These are phyloP conservation scores for Cyclophora albipunctata DNA, from an alignment of 2,888 invertebrate species.

Conservation along the genomic window DNA sequence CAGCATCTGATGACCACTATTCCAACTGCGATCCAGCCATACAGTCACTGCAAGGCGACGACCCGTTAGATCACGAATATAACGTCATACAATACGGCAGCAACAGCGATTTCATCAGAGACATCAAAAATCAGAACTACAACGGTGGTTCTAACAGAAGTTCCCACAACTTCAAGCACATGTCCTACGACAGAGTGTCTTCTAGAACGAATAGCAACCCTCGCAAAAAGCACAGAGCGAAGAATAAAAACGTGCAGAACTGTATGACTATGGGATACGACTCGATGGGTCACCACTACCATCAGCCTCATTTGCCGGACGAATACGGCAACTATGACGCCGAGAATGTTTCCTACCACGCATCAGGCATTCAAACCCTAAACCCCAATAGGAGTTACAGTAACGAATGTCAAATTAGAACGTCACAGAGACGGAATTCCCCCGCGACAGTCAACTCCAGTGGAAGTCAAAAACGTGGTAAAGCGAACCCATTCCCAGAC, in stretches of 20 bases:
- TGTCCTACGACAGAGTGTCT: conserved; percentile 68
- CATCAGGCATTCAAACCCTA: conserved; percentile 67
- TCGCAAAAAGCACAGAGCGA: conserved; percentile 65
- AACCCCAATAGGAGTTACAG: conserved; percentile 72
- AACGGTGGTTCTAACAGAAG: conserved; percentile 66
- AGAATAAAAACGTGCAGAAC: conserved; percentile 71
- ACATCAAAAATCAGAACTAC: conserved; percentile 74
- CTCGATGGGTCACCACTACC: conserved; percentile 65
- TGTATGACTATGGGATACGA: conserved; percentile 78
- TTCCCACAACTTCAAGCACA: conserved; percentile 71
- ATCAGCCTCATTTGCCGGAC: conserved; percentile 70
- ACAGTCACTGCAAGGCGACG: conserved; percentile 66
- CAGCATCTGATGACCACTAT: conserved; percentile 69
- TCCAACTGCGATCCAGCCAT: conserved; percentile 71
- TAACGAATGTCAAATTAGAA: conserved; percentile 51
- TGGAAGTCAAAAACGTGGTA: conserved; percentile 70
- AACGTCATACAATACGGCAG: conserved; percentile 72
- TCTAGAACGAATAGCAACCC: conserved; percentile 72
- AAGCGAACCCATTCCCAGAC: conserved; percentile 74
- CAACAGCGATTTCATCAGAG: conserved; percentile 65
- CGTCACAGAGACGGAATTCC: conserved; percentile 63
- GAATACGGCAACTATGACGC: conserved; percentile 65
- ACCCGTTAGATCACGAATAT: conserved; percentile 69
- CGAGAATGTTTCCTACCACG: conserved; percentile 69
- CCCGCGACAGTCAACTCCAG: conserved; percentile 65